Evolutionary conservation across 2,888 invertebrate species (phyloP), one percentile per base, ranked within the genome.

Genomic region (Heliconius hortense): DNA sequence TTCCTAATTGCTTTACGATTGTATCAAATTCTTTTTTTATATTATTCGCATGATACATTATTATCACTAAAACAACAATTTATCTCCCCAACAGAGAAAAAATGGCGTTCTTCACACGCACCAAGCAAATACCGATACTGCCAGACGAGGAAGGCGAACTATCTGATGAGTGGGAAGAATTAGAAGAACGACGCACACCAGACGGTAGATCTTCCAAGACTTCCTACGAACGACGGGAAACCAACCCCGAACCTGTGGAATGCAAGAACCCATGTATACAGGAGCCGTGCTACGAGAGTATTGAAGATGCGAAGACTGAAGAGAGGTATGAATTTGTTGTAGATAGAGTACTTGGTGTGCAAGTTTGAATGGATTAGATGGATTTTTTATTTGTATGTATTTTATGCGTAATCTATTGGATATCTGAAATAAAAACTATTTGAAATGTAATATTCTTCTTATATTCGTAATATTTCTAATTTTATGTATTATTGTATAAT

Each of bases 61-160:
- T n/a, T 28, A 56, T n/a, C 24, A 35, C n/a, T 35, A 69, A 48
- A 48, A 69, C 5, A 56, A 69, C n/a, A 56, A 69, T n/a, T n/a
- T 15, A 39, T 43, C 79, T 75, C 76, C 56, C 86, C 94, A 94
- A 48, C 94, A 98, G 98, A 94, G 98, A 98, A 93, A 98, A 98
- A 93, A 98, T 99, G 97, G 98, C 98, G 63, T 99, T 98, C 94
- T 98, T 99, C 90, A 98, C 98, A 1, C 96, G 97, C 83, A 95
- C 96, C 80, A 97, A 96, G 83, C 90, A 96, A 53, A 96, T 97
- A 84, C 97, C 97, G 75, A 95, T 96, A 79, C 89, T 97, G 80
- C 97, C 97, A 1, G 94, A 95, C 26, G 96, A 97, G 70, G 96
- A 96, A 79, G 88, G 85, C 13, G 89, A 89, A 84, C 83, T 89